Conservation (phyloP, 2,888 invertebrate genomes). For the Tridacna gigas region DNA sequence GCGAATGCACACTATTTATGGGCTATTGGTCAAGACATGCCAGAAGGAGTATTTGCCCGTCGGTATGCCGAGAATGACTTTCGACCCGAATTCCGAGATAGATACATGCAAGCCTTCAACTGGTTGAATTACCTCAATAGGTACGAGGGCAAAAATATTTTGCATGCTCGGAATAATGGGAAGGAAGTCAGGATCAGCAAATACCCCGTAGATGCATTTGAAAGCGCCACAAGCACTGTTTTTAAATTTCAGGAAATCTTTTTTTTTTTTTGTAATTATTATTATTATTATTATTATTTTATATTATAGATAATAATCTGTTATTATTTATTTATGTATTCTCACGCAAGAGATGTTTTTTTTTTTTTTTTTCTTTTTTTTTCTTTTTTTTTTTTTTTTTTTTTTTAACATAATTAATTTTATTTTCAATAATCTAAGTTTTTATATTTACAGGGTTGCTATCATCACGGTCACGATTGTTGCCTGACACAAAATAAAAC, state of each 20-base stretch:
- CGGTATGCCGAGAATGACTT: conserved; percentile 39
- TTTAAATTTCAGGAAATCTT: conserved; percentile 45
- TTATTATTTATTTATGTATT: too few relatives aligned
- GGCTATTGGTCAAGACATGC: conserved; percentile 43
- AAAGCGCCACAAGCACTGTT: conserved; percentile 17
- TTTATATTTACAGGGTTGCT: too few relatives aligned
- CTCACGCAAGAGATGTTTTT: too few relatives aligned
- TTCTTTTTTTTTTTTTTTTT: too few relatives aligned
- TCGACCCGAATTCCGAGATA: conserved; percentile 45
- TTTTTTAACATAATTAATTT: too few relatives aligned
- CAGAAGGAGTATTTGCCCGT: conserved; percentile 36
- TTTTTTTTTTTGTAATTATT: neutral
- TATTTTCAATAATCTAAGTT: too few relatives aligned
- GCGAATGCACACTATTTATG: conserved; percentile 49
- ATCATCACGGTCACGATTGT: too few relatives aligned
- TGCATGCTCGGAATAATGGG: conserved; percentile 40
- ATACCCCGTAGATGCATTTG: conserved; percentile 44
- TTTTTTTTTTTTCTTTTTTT: too few relatives aligned
- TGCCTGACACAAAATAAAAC: too few relatives aligned
- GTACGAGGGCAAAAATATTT: conserved; percentile 29
- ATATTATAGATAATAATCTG: too few relatives aligned
- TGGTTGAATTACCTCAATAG: conserved; percentile 50
- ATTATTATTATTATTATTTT: too few relatives aligned
- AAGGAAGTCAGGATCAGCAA: conserved; percentile 31
- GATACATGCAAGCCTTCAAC: conserved; percentile 30